Base-by-base conservation (phyloP, 2,888 invertebrate species). In the Pterostichus madidus region DNA sequence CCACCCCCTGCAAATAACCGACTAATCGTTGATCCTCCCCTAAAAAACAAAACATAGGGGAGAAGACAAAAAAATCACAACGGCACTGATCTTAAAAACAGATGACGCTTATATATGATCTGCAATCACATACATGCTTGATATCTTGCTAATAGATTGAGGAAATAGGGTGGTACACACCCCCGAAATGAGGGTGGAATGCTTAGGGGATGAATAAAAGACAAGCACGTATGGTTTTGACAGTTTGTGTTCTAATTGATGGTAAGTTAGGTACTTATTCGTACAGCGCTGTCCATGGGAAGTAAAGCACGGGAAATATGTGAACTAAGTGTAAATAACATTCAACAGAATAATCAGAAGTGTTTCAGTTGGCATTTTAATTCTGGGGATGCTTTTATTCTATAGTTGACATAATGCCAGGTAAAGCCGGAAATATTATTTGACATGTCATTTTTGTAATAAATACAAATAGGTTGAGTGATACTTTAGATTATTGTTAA, bases 201-300 rank as follows among this genome's bases (percentile, higher is more conserved):
- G 10, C 11, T n/a, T 13, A 13, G 2, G n/a, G 52, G 52, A 52
- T 52, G 52, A 3, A 52, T 52, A n/a, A 52, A 13, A 52, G 52
- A 52, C 5, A n/a, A n/a, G 10, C 52, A 13, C n/a, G 52, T 13
- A 13, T 52, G 52, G n/a, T n/a, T n/a, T 52, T 52, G 52, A 52
- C 52, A 52, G 52, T n/a, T 52, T 13, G 5, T 46, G n/a, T 5
- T n/a, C 52, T 52, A 52, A 52, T 52, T 52, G 52, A 52, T 52
- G 2, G 11, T 52, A 52, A 4, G 52, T 24, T 24, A 1, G 3
- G 24, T 3, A 24, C 24, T 24, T 24, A 3, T 2, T 2, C 3
- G 24, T 24, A 24, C 24, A 24, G 24, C 24, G 24, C 3, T 1
- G 24, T 24, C 3, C 3, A 24, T 24, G 24, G 3, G 24, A 24